Percentiles rank a stretch among this genome's conserved stretches.
These are phyloP conservation scores for Coranthus polyacanthus DNA, from an alignment of 2,797 vertebrate genomes.

Conservation along the genomic window DNA sequence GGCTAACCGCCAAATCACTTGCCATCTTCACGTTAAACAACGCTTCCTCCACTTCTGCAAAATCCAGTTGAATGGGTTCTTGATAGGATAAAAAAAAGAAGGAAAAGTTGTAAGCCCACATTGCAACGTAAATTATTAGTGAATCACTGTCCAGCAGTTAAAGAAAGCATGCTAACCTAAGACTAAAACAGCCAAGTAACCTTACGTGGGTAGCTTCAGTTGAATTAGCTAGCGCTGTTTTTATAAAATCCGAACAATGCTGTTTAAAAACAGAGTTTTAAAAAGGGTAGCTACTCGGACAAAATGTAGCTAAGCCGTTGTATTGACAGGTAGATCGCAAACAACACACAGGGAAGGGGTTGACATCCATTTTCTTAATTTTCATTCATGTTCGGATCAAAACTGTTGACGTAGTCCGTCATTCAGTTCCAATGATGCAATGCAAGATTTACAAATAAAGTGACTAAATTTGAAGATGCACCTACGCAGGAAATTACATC, in stretches of 20 bases:
- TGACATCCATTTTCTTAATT: background rate
- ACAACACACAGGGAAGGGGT: background rate
- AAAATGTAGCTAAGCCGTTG: background rate
- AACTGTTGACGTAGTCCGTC: background rate
- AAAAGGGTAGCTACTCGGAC: background rate
- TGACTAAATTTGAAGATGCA: background rate
- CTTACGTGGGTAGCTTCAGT: slow-evolving; percentile 44
- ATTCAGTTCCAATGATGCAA: background rate
- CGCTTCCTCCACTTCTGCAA: slow-evolving; percentile 90
- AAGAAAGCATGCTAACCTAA: slow-evolving; percentile 36
- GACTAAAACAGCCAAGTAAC: slow-evolving; percentile 11
- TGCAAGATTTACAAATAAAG: background rate
- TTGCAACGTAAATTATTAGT: slow-evolving; percentile 65
- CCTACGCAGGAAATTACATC: background rate
- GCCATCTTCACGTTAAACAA: slow-evolving; percentile 94
- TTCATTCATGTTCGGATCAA: background rate
- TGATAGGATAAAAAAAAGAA: slow-evolving; percentile 93
- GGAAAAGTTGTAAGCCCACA: slow-evolving; percentile 92
- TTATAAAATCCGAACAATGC: background rate
- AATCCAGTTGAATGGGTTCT: slow-evolving; percentile 91
- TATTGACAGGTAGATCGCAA: background rate
- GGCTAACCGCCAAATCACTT: slow-evolving; percentile 77
- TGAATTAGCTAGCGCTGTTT: slow-evolving; percentile 38
- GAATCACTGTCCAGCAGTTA: slow-evolving; percentile 53
- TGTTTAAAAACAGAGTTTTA: background rate